phyloP scores from a whole-genome alignment of 2,113 vertebrate species.

The Cervus canadensis region DNA sequence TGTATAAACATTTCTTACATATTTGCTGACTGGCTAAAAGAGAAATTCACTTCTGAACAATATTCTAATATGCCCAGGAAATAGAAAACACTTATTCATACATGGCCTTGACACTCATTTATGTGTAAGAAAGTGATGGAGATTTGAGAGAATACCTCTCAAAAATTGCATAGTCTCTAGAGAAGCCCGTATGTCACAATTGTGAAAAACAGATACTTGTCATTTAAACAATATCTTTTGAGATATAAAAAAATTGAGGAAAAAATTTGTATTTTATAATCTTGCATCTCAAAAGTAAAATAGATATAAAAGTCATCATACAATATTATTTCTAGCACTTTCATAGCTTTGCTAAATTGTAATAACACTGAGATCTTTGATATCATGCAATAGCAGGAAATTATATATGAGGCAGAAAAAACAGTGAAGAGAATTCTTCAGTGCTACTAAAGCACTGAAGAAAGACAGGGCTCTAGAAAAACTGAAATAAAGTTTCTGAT shows the following conservation, averaged over 20 bases:
- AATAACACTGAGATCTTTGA: not conserved
- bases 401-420: not conserved
- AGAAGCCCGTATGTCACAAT: not conserved
- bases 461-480: not conserved
- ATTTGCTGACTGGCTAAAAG: slow-evolving; percentile 13
- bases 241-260: not conserved
- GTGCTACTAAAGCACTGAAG: not conserved
- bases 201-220: not conserved
- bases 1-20: not conserved
- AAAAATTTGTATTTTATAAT: not conserved
- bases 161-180: slow-evolving; percentile 4
- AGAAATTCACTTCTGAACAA: slow-evolving; percentile 14
- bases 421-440: not conserved
- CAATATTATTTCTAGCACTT: not conserved
- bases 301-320: not conserved
- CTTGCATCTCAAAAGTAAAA: not conserved
- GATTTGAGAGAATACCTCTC: not conserved
- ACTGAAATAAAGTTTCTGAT: not conserved
- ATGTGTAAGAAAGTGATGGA: not conserved
- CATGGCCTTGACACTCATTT: not conserved
- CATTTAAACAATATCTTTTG: not conserved
- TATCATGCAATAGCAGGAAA: not conserved
- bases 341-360: not conserved
- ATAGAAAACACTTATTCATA: not conserved
- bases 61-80: not conserved